Percentiles rank a stretch among this genome's conserved stretches.
phyloP scores from a whole-genome alignment of 2,113 vertebrate genomes.

The Oryzias curvinotus region DNA sequence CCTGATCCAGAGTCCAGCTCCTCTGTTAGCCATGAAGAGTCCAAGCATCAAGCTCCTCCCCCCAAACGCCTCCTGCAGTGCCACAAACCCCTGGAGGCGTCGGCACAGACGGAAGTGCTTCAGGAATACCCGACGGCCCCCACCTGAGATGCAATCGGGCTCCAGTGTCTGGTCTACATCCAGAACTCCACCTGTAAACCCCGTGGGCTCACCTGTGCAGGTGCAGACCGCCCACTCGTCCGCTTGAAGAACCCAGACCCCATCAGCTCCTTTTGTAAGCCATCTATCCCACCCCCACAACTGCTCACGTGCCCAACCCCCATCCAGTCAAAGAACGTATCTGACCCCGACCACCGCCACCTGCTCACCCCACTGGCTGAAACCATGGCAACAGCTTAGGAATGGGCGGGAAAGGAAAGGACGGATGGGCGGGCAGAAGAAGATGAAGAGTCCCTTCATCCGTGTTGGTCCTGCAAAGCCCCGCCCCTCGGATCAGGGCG shows the following conservation, averaged over 20 bases:
- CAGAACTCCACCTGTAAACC: background rate
- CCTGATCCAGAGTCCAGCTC: too few relatives aligned
- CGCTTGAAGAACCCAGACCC: background rate
- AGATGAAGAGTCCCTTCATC: constrained; percentile 17
- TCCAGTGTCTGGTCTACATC: constrained; percentile 15
- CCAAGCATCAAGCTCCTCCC: constrained; percentile 17
- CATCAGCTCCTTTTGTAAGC: background rate
- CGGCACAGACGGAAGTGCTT: constrained; percentile 39
- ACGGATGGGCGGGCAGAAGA: constrained; percentile 23
- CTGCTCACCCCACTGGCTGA: constrained; percentile 43
- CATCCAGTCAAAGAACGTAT: constrained; percentile 32
- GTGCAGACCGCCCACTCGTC: background rate
- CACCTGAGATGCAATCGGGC: background rate
- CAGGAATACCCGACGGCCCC: constrained; percentile 50
- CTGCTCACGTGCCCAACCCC: constrained; percentile 19
- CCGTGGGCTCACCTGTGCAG: background rate
- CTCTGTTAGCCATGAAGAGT: too few relatives aligned
- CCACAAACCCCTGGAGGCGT: constrained; percentile 26
- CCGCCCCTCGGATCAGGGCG: too few relatives aligned
- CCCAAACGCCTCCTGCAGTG: background rate
- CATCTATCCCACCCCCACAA: constrained; percentile 16
- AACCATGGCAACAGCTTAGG: constrained; percentile 60
- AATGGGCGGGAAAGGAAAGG: constrained; percentile 37
- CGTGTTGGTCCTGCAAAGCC: background rate
- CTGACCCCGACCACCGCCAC: constrained; percentile 33